These are phyloP conservation scores for Sitobion miscanthi DNA, from an alignment of 1,140 invertebrate species.

Conservation along the genomic window DNA sequence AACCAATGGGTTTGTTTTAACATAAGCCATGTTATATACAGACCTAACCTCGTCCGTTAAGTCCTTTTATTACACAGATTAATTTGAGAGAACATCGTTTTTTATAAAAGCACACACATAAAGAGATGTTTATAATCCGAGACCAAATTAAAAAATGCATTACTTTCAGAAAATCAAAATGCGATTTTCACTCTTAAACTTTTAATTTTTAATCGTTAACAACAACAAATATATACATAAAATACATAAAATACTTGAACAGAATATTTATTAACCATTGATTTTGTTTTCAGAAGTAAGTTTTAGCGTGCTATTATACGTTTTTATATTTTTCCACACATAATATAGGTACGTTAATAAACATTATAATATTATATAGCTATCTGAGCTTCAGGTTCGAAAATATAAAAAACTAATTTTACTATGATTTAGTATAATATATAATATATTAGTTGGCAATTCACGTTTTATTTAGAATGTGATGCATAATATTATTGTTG, in stretches of 20 bases:
- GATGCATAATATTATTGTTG: not conserved
- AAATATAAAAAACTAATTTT: not conserved
- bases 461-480: too few species aligned
- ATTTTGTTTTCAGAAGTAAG: not conserved
- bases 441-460: too few species aligned
- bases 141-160: too few species aligned
- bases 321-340: too few species aligned
- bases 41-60: not conserved
- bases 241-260: not conserved
- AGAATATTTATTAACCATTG: not conserved
- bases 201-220: not conserved
- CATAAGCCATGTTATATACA: not conserved
- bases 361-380: not conserved
- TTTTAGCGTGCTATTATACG: not conserved
- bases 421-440: not conserved
- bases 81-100: not conserved
- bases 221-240: not conserved
- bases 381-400: not conserved
- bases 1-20: conserved; percentile 20
- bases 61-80: not conserved
- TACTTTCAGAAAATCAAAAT: not conserved
- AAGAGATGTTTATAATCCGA: not conserved
- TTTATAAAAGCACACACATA: not conserved
- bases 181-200: not conserved
- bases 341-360: not conserved